Evolutionary conservation across 2,113 vertebrate species (phyloP).

Genomic region (Lamprologus tigripictilis): DNA sequence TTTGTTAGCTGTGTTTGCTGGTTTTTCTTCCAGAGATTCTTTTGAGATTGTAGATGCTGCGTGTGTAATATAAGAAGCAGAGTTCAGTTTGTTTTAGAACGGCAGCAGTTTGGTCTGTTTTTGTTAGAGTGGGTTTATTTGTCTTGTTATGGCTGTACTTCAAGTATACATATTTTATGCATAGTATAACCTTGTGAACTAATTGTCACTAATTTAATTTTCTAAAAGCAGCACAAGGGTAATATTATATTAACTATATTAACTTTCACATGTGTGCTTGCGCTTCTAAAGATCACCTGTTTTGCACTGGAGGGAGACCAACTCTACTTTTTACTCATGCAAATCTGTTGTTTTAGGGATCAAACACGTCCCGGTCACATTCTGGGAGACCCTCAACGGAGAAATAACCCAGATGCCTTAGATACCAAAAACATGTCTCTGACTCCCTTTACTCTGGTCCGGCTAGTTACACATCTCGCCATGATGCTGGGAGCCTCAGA

Average conservation of each 20-base stretch:
- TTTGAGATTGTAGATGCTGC: neutral
- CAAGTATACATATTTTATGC: neutral
- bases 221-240: neutral
- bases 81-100: neutral
- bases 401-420: neutral
- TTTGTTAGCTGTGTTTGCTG: neutral
- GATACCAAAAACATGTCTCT: constrained; percentile 74
- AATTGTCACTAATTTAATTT: neutral
- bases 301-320: accelerated
- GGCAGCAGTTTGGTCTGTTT: accelerated
- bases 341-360: constrained; percentile 46
- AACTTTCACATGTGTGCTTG: neutral
- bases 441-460: constrained; percentile 62
- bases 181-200: neutral
- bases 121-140: neutral
- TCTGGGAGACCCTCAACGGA: constrained; percentile 54
- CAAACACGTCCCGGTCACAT: constrained; percentile 78
- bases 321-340: neutral
- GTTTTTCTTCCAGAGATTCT: neutral
- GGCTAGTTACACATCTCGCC: constrained; percentile 76
- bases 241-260: neutral
- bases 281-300: accelerated
- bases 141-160: neutral
- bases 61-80: neutral
- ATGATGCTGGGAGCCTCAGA: constrained; percentile 74